A percentile compares a stretch with the other conserved stretches of the same genome.
Conservation (phyloP, 2,113 vertebrate species). For the Corythornis vintsioides region DNA sequence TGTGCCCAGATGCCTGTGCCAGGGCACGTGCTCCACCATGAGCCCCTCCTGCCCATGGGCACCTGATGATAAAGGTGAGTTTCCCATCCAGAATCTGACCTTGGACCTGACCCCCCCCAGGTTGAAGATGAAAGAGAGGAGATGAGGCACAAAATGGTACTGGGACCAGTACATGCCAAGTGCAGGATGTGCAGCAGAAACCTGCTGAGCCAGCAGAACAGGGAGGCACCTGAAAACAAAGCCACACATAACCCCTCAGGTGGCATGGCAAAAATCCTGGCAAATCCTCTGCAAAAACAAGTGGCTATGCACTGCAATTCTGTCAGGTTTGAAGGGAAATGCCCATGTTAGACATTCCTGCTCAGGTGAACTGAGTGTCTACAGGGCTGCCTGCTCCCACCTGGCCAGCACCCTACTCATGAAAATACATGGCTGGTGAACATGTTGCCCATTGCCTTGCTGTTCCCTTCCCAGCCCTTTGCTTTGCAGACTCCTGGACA, state of each 20-base stretch:
- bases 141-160: not conserved
- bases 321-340: conserved; percentile 17
- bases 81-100: fast-evolving
- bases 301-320: conserved; percentile 25
- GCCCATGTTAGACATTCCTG: not conserved
- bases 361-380: not conserved
- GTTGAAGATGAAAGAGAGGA: not conserved
- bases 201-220: not conserved
- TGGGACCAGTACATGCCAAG: not conserved
- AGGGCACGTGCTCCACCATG: fast-evolving
- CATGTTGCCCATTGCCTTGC: not conserved
- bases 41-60: not conserved
- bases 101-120: not conserved
- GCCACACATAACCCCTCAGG: not conserved
- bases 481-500: not conserved
- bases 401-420: fast-evolving
- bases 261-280: not conserved
- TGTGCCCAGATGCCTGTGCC: not conserved
- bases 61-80: not conserved
- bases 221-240: not conserved
- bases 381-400: not conserved
- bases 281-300: not conserved
- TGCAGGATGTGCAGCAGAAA: not conserved
- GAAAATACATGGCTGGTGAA: not conserved
- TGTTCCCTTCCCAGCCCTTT: not conserved